Evolutionary conservation across 2,888 invertebrate species (phyloP).

Genomic region (Parthenolecanium corni): DNA sequence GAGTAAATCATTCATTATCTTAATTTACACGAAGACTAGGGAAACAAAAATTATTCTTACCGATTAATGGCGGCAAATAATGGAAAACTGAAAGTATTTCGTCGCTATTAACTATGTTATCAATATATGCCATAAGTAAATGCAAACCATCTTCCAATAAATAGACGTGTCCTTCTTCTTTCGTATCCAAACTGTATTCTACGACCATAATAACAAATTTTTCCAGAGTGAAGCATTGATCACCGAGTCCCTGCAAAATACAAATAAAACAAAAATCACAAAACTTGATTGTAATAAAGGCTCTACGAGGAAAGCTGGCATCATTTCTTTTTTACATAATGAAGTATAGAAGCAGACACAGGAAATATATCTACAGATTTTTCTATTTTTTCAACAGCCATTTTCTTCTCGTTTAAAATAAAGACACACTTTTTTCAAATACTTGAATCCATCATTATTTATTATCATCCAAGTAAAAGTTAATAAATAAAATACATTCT

Average conservation of each 20-base stretch:
- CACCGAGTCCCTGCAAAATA: slow-evolving; percentile 27
- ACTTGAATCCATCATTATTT: too few species aligned
- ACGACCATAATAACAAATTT: slow-evolving; percentile 52
- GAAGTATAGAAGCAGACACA: too few species aligned
- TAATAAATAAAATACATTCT: too few species aligned
- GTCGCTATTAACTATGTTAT: slow-evolving; percentile 29
- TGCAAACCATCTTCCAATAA: slow-evolving; percentile 84
- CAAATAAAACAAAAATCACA: too few species aligned
- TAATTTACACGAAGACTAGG: slow-evolving; percentile 21
- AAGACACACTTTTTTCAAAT: too few species aligned
- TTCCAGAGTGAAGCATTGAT: slow-evolving; percentile 35
- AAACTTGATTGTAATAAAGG: too few species aligned
- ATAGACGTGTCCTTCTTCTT: slow-evolving; percentile 68
- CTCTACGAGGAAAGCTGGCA: too few species aligned
- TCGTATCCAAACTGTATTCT: slow-evolving; percentile 61
- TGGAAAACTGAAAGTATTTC: slow-evolving; percentile 58
- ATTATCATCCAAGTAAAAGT: too few species aligned
- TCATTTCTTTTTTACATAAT: too few species aligned
- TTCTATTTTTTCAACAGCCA: too few species aligned
- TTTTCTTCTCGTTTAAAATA: too few species aligned
- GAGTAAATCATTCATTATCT: slow-evolving; percentile 28
- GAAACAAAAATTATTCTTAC: slow-evolving; percentile 40
- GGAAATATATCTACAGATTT: too few species aligned
- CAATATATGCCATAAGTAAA: slow-evolving; percentile 56
- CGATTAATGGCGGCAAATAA: slow-evolving; percentile 61